Evolutionary conservation across 2,888 invertebrate genomes (phyloP).

Genomic region (Cephonodes hylas): DNA sequence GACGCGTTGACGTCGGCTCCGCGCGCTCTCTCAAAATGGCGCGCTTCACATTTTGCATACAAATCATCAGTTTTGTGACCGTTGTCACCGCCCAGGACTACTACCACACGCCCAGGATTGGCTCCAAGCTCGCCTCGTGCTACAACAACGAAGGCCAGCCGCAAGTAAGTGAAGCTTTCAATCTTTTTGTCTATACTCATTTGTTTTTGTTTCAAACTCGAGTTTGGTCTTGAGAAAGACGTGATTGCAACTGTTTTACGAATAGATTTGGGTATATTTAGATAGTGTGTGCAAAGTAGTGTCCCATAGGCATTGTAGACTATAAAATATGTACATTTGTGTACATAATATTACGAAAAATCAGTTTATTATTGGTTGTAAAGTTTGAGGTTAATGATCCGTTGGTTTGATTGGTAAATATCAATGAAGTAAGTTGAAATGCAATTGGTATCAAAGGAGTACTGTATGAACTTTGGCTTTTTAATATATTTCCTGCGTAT

Average conservation of each 20-base stretch:
- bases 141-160: slow-evolving; percentile 65
- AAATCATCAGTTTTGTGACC: slow-evolving; percentile 50
- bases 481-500: too few relatives aligned
- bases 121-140: slow-evolving; percentile 67
- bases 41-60: slow-evolving; percentile 48
- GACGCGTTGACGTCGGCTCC: slow-evolving; percentile 55
- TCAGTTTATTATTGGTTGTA: neutral
- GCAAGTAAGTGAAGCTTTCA: slow-evolving; percentile 59
- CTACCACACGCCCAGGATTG: slow-evolving; percentile 58
- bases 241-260: neutral
- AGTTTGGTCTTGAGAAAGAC: slow-evolving; percentile 16
- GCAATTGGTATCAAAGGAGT: too few relatives aligned
- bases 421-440: neutral
- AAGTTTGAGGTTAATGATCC: neutral
- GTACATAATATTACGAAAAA: neutral
- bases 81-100: slow-evolving; percentile 58
- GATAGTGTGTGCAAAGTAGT: neutral
- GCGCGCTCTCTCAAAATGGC: slow-evolving; percentile 66
- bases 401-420: neutral
- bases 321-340: neutral
- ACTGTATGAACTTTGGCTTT: too few relatives aligned
- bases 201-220: slow-evolving; percentile 41
- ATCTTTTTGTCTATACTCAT: slow-evolving; percentile 39
- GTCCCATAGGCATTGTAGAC: neutral
- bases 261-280: neutral